Base-by-base conservation (phyloP, 2,888 invertebrate genomes). In the Baronia brevicornis region DNA sequence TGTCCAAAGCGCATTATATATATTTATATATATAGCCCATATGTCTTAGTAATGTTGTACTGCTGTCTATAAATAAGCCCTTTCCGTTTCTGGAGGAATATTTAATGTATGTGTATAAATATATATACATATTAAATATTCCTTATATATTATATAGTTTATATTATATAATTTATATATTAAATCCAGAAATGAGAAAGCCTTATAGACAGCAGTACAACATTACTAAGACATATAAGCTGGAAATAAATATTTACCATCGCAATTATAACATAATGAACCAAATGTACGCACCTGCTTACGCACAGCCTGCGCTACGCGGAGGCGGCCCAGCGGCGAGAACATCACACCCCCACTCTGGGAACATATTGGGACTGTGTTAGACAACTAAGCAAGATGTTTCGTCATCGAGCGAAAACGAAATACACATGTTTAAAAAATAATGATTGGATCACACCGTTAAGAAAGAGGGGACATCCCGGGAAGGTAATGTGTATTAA, bases 271-370 rank as follows among this genome's bases (percentile, higher is more conserved):
- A n/a, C n/a, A n/a, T n/a, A n/a, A n/a, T n/a, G n/a, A n/a, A n/a
- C n/a, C n/a, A n/a, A 21, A 9, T 12, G 3, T 32, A 23, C 27
- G 46, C 48, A 84, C 85, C 78, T 85, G 85, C 60, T 85, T 85
- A 25, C 85, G 66, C 10, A 85, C 85, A n/a, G 85, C 85, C 46
- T 85, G 85, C 1, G 85, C 85, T 8, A 85, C 84, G 37, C 85
- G 59, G 15, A 85, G 65, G 10, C 85, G 70, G 0, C 85, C 85
- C 31, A 85, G 54, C 0, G 85, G 85, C 0, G 85, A 85, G 37
- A 84, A 85, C 85, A 85, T 85, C 4, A 85, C 84, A 1, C 85
- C 85, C 0, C 82, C 84, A 30, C 84, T 84, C 85, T 85, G 77
- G 3, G 75, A 77, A 35, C 9, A 39, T 30, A 38, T 22, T 27